These are phyloP conservation scores for Rhizoglyphus robini DNA, from an alignment of 1,140 invertebrate genomes.

Conservation along the genomic window DNA sequence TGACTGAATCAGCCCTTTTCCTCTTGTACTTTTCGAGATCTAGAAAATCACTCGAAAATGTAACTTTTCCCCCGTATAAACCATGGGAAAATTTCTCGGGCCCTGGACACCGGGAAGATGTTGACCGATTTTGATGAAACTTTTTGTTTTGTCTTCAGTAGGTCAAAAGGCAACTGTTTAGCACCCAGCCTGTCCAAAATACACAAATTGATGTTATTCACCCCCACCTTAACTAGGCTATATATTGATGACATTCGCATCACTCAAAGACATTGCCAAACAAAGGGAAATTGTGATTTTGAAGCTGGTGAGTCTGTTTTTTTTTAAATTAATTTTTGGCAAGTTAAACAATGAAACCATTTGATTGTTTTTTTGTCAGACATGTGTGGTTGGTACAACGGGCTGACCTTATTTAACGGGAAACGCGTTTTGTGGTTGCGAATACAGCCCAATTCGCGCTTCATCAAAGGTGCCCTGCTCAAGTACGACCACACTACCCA, in stretches of 20 bases:
- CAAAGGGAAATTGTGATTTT: conserved; percentile 26
- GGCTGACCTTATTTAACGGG: neutral
- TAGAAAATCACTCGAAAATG: too few relatives aligned
- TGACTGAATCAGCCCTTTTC: too few relatives aligned
- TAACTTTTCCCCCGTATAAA: too few relatives aligned
- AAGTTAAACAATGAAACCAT: neutral
- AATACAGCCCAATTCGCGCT: neutral
- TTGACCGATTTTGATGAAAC: too few relatives aligned
- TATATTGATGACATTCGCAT: neutral
- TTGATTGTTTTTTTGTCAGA: neutral
- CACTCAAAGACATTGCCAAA: neutral
- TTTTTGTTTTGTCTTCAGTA: too few relatives aligned
- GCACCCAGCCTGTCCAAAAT: too few relatives aligned
- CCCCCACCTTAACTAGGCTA: too few relatives aligned
- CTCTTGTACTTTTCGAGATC: too few relatives aligned
- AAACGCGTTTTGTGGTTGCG: neutral
- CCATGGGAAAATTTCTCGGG: too few relatives aligned
- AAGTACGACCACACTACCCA: neutral
- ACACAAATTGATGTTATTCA: too few relatives aligned
- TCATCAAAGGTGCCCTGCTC: neutral
- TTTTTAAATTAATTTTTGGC: neutral
- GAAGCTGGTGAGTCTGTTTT: conserved; percentile 5
- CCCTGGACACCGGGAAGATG: too few relatives aligned
- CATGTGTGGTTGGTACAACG: conserved; percentile 25
- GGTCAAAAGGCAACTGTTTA: too few relatives aligned